Conservation (phyloP, 1,140 invertebrate species). For the Onthophagus taurus region DNA sequence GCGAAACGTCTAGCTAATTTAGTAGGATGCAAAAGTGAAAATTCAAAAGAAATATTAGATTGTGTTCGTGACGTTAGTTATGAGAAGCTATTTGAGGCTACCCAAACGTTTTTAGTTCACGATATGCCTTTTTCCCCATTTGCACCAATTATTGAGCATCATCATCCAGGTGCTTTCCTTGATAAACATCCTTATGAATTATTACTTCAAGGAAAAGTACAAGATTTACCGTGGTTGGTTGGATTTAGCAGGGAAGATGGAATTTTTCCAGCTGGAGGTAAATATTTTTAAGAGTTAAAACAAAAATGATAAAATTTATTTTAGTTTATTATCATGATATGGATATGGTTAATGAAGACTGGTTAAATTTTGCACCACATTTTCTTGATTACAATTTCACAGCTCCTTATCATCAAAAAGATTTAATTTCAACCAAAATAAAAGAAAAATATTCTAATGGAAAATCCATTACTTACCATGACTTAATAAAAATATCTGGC, state of each 20-base stretch:
- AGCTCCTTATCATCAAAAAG: neutral
- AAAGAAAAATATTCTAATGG: neutral
- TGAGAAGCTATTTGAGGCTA: neutral
- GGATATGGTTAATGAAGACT: neutral
- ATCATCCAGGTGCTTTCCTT: conserved; percentile 41
- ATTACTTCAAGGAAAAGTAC: conserved; percentile 37
- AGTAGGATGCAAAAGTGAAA: neutral
- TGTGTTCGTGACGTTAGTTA: conserved; percentile 5
- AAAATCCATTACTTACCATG: neutral
- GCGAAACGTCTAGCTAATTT: conserved; percentile 31
- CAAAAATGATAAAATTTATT: neutral
- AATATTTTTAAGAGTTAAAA: conserved; percentile 5
- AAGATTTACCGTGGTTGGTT: conserved; percentile 30
- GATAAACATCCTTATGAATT: conserved; percentile 40
- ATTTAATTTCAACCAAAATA: neutral
- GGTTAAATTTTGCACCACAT: neutral
- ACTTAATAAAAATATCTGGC: neutral
- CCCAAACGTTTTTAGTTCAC: neutral
- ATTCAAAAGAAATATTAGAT: conserved; percentile 6
- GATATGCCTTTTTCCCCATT: conserved; percentile 13
- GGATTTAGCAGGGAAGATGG: conserved; percentile 29
- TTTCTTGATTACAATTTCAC: conserved; percentile 3
- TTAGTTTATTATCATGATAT: neutral
- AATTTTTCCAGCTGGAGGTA: conserved; percentile 29
- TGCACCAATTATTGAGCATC: conserved; percentile 21